Base-by-base conservation (phyloP, 2,797 vertebrate species). In the Lophotriccus pileatus region DNA sequence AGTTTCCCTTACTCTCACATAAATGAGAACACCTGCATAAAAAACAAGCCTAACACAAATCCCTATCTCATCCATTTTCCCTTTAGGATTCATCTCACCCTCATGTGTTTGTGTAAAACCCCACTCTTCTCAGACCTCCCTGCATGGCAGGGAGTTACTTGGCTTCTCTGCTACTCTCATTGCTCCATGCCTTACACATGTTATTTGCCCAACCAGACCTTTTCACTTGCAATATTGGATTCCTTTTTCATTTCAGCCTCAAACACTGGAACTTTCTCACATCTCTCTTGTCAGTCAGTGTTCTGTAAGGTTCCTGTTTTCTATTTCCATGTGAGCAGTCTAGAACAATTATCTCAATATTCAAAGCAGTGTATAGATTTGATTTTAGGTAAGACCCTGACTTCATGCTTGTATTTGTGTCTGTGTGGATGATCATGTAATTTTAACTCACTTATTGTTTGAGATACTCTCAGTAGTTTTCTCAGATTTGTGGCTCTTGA, bases 1-100 rank as follows among this genome's bases (percentile, higher is more conserved):
- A 89, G 32, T 87, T 93, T 72, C 41, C 32, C 28, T 91, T 83
- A 59, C 39, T 76, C 28, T 86, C 43, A 74, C 20, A 9, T 50
- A 92, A 93, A 74, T 74, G 37, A 84, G 89, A 60, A 68, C n/a
- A 79, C 59, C 64, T 77, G 84, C 83, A 70, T 43, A 89, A 89
- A 84, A 93, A 37, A 6, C 0, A 1, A 83, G 39, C 47, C n/a
- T 74, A 90, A 50, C 60, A 80, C 36, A 90, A 86, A 89, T 63
- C 21, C 63, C 19, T 87, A 52, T n/a, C 59, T 83, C 46, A 77
- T 43, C 28, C 49, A 19, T 83, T 85, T 90, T 77, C 56, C 32
- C 73, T 92, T 83, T 17, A 81, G 73, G 60, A 90, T 77, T 89
- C 30, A 62, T 74, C 87, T 89, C 73, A 70, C 34, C 30, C 30